Evolutionary conservation across 2,113 vertebrate species (phyloP).

Genomic region (Myrmophylax atrothorax): DNA sequence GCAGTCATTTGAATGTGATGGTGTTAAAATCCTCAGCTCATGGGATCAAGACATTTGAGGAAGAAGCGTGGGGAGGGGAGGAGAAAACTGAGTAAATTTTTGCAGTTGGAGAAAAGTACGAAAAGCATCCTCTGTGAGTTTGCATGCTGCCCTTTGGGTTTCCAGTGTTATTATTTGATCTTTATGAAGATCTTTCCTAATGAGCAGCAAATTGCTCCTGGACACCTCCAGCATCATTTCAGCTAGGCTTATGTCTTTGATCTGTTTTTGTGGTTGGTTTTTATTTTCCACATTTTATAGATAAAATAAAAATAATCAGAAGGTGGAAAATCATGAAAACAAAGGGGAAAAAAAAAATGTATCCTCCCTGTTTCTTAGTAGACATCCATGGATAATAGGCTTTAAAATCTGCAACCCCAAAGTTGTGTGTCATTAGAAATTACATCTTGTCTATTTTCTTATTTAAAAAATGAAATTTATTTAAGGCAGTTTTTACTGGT

Average conservation of each 20-base stretch:
- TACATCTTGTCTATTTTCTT: background rate
- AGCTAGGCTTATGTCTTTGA: background rate
- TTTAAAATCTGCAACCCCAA: background rate
- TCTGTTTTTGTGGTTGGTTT: background rate
- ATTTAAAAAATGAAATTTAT: background rate
- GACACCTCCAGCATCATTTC: background rate
- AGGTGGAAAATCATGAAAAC: background rate
- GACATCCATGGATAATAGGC: background rate
- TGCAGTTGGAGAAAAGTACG: no score
- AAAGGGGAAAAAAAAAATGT: background rate
- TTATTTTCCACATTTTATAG: background rate
- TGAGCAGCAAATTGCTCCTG: background rate
- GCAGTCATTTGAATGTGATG: no score
- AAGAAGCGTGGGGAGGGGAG: no score
- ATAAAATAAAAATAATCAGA: background rate
- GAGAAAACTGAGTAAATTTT: no score
- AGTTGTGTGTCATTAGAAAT: background rate
- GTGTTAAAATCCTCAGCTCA: no score
- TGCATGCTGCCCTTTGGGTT: background rate
- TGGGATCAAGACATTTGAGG: no score
- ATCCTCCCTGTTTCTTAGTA: background rate
- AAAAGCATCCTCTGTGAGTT: no score
- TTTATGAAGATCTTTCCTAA: background rate
- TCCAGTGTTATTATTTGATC: background rate
- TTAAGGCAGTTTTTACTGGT: background rate